Evolutionary conservation across 2,797 vertebrate genomes (phyloP), one percentile per base, ranked within the genome.

Genomic region (Aplochiton taeniatus): DNA sequence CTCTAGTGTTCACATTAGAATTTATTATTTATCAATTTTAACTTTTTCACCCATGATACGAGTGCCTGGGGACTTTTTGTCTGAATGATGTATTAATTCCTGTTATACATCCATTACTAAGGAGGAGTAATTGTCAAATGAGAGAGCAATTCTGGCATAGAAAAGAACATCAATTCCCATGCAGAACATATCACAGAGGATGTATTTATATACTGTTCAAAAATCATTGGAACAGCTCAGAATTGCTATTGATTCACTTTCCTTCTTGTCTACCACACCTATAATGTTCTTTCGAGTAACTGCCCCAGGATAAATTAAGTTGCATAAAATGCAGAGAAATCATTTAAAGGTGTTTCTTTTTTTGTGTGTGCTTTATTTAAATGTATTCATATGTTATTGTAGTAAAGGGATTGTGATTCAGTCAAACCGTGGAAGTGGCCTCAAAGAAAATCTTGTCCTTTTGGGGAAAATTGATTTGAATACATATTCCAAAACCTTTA

Each of bases 401-500:
- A 31, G 31, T 6, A 31, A 31, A 31, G 6, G 2, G 31, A 31
- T 31, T 31, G 31, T 31, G 31, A 31, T 31, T 2, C 31, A 31
- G 31, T 31, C 31, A 31, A 2, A 42, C 63, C 58, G 18, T 70
- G 49, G 72, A 81, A 73, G 67, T 49, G 58, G 59, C 14, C 68
- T n/a, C 16, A 67, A 74, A 75, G 78, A 46, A 69, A 58, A 63
- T 61, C 8, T 1, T 63, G 45, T 66, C 82, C 77, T 58, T 11
- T 54, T 74, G 77, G 58, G 55, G 63, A 79, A 74, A 73, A 73
- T 64, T 76, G 73, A 69, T 84, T 84, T 74, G 65, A 56, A 57
- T 55, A 87, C 84, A 83, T 77, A 70, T 74, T 84, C 68, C 77
- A 73, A 79, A 74, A 87, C 82, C 80, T 88, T 86, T 83, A 77